Evolutionary conservation across 1,140 invertebrate genomes (phyloP).

Genomic region (Choristoneura fumiferana): DNA sequence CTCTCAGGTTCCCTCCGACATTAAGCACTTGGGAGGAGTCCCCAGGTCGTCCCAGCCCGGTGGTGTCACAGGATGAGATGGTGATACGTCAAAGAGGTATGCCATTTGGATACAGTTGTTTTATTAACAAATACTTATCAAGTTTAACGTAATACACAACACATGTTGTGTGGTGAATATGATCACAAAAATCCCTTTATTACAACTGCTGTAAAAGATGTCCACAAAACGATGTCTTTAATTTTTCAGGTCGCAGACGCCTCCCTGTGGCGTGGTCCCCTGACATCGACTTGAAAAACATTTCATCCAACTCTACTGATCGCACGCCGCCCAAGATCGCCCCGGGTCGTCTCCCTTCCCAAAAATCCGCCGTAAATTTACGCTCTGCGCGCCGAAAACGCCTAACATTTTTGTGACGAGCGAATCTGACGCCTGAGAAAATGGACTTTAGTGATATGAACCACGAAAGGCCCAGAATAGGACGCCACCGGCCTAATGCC

Average conservation of each 20-base stretch:
- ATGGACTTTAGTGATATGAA: conserved; percentile 68
- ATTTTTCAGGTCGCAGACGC: conserved; percentile 70
- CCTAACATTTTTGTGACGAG: conserved; percentile 79
- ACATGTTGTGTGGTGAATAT: too few species aligned
- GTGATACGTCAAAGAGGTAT: conserved; percentile 84
- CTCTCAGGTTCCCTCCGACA: neutral
- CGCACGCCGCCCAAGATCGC: conserved; percentile 80
- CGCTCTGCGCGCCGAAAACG: conserved; percentile 82
- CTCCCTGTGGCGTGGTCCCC: conserved; percentile 84
- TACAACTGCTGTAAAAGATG: too few species aligned
- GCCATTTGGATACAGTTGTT: neutral
- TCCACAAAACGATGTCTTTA: too few species aligned
- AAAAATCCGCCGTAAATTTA: conserved; percentile 76
- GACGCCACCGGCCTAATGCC: too few species aligned
- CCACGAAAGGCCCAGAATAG: conserved; percentile 80
- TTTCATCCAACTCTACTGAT: conserved; percentile 74
- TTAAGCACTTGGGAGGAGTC: neutral
- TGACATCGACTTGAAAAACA: conserved; percentile 80
- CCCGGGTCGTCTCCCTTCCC: conserved; percentile 56
- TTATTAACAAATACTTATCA: too few species aligned
- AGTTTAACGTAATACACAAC: too few species aligned
- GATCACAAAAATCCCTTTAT: too few species aligned
- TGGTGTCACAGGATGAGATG: conserved; percentile 84
- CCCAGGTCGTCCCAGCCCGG: conserved; percentile 70
- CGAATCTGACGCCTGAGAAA: conserved; percentile 70